Base-by-base conservation (phyloP, 2,888 invertebrate genomes). In the Ennomos fuscantarius region DNA sequence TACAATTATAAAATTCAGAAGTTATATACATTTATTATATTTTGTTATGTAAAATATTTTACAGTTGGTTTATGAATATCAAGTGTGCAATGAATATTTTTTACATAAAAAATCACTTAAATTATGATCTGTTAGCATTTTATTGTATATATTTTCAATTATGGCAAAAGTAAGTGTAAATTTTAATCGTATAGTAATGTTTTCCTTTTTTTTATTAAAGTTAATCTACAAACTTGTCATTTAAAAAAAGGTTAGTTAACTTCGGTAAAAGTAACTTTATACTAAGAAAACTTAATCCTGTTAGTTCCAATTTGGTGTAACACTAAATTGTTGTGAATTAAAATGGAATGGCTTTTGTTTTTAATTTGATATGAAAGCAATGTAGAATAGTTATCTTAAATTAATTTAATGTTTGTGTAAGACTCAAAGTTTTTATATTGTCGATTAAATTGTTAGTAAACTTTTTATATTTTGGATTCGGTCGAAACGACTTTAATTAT, bases 401-500 rank as follows among this genome's bases (percentile, higher is more conserved):
- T 60, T 66, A 44, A 64, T 56, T 65, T 41, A 51, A 49, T 55
- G 54, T 51, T 32, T 55, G 49, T 51, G 35, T 60, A 45, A 65
- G 55, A 46, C 55, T 62, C 48, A 39, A 52, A 45, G 33, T 55
- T 51, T 59, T 55, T 51, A 51, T 51, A 55, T 39, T 51, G 42
- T 41, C 35, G 35, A 41, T 41, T 48, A 45, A 40, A 52, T 47
- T 55, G 50, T 59, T 55, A 42, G 60, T 65, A 63, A 46, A 62
- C 65, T 65, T 68, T 52, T 49, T 55, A 45, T 70, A 70, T 69
- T 72, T 72, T 66, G 47, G 64, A 63, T 57, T 59, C 37, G 67
- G 74, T 72, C 73, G 72, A 55, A 67, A 72, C 67, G 74, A 62
- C 71, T 24, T 24, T 24, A 24, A 61, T 65, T 36, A 60, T 46